phyloP scores from a whole-genome alignment of 1,140 invertebrate species.

The Ceratosolen solmsi region DNA sequence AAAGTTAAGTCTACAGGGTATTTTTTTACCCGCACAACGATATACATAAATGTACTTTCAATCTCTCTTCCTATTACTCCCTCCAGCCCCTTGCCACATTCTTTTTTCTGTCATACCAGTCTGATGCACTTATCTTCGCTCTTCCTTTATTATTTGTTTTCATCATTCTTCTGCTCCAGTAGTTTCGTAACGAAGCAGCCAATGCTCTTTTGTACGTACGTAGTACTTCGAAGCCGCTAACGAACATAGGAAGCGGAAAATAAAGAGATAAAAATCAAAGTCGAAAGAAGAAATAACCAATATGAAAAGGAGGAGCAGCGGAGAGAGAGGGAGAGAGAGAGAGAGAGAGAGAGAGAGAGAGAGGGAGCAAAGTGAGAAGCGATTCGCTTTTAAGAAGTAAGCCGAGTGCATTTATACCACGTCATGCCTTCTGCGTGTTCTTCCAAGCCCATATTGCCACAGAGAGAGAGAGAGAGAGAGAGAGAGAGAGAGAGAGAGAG shows the following conservation, averaged over 20 bases:
- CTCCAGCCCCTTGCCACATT: background rate
- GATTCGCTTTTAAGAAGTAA: conserved; percentile 23
- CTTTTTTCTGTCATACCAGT: background rate
- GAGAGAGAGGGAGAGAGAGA: background rate
- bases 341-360: background rate
- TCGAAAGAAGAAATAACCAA: conserved; percentile 7
- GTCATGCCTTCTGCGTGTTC: conserved; percentile 6
- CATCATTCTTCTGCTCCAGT: background rate
- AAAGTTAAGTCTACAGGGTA: background rate
- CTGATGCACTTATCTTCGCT: background rate
- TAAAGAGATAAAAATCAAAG: background rate
- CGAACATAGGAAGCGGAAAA: conserved; percentile 2
- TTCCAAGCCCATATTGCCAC: background rate
- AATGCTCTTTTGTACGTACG: background rate
- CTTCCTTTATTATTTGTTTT: background rate
- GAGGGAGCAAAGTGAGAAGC: conserved; percentile 1
- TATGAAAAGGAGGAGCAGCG: background rate
- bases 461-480: too few species aligned
- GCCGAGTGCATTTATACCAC: conserved; percentile 16
- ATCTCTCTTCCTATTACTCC: conserved; percentile 7
- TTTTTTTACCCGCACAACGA: background rate
- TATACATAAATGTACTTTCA: conserved; percentile 18
- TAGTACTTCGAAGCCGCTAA: background rate
- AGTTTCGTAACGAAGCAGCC: conserved; percentile 3
- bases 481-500: too few species aligned